phyloP scores from a whole-genome alignment of 2,888 invertebrate species.

The Eucera pruinosa region DNA sequence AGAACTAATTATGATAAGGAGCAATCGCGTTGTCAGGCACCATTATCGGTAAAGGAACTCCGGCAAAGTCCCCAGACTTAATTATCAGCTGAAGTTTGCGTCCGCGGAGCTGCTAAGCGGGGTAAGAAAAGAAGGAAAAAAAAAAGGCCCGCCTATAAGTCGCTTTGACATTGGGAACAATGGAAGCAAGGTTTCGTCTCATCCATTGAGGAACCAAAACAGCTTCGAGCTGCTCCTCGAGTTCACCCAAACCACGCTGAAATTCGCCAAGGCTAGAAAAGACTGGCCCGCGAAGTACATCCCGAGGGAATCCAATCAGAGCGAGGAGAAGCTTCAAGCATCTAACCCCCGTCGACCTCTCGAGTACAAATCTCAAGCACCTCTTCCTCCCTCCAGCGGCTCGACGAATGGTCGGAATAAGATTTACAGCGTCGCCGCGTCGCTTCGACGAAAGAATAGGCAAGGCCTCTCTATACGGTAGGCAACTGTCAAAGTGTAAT shows the following conservation, averaged over 20 bases:
- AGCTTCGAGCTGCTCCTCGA: slow-evolving; percentile 32
- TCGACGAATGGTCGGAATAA: slow-evolving; percentile 44
- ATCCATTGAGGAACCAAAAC: slow-evolving; percentile 57
- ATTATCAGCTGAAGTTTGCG: slow-evolving; percentile 27
- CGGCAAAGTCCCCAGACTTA: slow-evolving; percentile 16
- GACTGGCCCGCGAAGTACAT: slow-evolving; percentile 55
- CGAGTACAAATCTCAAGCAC: slow-evolving; percentile 59
- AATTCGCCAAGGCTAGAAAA: slow-evolving; percentile 55
- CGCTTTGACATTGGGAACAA: slow-evolving; percentile 63
- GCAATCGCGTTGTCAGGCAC: slow-evolving; percentile 25
- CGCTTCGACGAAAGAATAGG: slow-evolving; percentile 39
- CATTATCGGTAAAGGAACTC: slow-evolving; percentile 33
- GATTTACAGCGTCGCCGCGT: slow-evolving; percentile 65
- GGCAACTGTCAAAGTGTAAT: slow-evolving; percentile 46
- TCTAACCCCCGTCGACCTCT: slow-evolving; percentile 53
- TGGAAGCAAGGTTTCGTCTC: slow-evolving; percentile 47
- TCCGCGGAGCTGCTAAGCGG: not conserved
- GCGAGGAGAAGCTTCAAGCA: slow-evolving; percentile 48
- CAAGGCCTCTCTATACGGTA: slow-evolving; percentile 30
- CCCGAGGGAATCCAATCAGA: slow-evolving; percentile 70
- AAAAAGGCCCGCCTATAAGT: slow-evolving; percentile 32
- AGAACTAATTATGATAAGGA: slow-evolving; percentile 59
- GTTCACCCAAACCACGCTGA: slow-evolving; percentile 8
- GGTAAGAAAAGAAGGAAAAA: not conserved
- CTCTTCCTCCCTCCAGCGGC: slow-evolving; percentile 44